phyloP scores from a whole-genome alignment of 2,888 invertebrate species.

The Polymixis flavicincta region DNA sequence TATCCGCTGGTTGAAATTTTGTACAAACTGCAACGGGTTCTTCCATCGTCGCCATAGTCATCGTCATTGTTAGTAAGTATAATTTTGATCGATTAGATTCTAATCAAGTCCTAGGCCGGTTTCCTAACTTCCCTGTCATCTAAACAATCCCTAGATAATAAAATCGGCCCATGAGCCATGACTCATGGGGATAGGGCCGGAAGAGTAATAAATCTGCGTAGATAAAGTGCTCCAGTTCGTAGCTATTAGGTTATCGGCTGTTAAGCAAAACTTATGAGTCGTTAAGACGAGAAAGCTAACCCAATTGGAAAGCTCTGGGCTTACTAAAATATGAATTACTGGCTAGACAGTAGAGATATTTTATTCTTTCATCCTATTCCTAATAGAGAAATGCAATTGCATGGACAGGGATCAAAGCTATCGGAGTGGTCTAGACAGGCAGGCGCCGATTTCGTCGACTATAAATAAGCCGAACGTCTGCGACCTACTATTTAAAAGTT shows the following conservation, averaged over 20 bases:
- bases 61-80: slow-evolving; percentile 6
- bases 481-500: slow-evolving; percentile 73
- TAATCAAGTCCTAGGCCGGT: slow-evolving; percentile 55
- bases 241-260: slow-evolving; percentile 65
- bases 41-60: neutral
- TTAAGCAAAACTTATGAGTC: slow-evolving; percentile 65
- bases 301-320: slow-evolving; percentile 67
- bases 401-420: slow-evolving; percentile 70
- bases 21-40: neutral
- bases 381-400: slow-evolving; percentile 50
- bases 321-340: slow-evolving; percentile 53
- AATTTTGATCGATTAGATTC: slow-evolving; percentile 12
- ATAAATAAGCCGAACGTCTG: slow-evolving; percentile 76
- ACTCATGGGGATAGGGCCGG: slow-evolving; percentile 67
- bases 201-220: slow-evolving; percentile 73
- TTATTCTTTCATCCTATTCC: slow-evolving; percentile 33
- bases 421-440: slow-evolving; percentile 80
- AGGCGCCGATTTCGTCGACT: slow-evolving; percentile 78
- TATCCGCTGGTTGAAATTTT: neutral
- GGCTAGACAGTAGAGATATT: slow-evolving; percentile 18
- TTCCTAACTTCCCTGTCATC: slow-evolving; percentile 66
- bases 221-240: slow-evolving; percentile 73
- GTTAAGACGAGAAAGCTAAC: slow-evolving; percentile 67
- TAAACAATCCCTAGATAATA: slow-evolving; percentile 73
- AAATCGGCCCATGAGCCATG: slow-evolving; percentile 66